phyloP scores from a whole-genome alignment of 2,797 vertebrate genomes.

The Hyperoplus immaculatus region DNA sequence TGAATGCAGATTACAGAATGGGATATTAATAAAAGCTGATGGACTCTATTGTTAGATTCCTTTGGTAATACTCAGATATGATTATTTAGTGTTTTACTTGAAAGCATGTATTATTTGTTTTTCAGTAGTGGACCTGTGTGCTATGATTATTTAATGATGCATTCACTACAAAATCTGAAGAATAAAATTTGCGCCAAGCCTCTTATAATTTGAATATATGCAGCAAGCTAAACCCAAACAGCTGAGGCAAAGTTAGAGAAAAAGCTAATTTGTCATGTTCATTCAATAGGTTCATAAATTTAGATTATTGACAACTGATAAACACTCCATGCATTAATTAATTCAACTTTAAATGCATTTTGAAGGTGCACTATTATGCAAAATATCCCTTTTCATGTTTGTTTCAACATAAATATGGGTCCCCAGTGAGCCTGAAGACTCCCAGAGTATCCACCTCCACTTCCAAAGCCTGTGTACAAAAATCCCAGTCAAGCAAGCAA shows the following conservation, averaged over 20 bases:
- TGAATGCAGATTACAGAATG: not conserved
- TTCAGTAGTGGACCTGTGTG: not conserved
- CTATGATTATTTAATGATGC: not conserved
- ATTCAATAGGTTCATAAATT: not conserved
- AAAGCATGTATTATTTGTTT: not conserved
- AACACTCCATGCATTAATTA: not conserved
- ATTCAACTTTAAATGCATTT: not conserved
- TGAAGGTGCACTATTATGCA: too few species aligned
- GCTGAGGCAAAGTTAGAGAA: not conserved
- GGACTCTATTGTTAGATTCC: not conserved
- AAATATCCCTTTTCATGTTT: too few species aligned
- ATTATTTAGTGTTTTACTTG: not conserved
- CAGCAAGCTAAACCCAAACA: not conserved
- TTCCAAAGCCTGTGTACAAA: too few species aligned
- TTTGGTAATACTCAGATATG: not conserved
- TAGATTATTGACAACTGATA: not conserved
- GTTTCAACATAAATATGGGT: too few species aligned
- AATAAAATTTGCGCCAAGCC: not conserved
- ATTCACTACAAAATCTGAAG: not conserved
- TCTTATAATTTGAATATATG: not conserved
- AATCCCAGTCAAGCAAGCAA: too few species aligned
- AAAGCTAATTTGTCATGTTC: not conserved
- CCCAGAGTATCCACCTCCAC: too few species aligned
- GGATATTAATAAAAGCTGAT: not conserved
- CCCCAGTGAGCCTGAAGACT: too few species aligned